These are phyloP conservation scores for Illadopsis cleaveri DNA, from an alignment of 2,113 vertebrate species.

Conservation along the genomic window DNA sequence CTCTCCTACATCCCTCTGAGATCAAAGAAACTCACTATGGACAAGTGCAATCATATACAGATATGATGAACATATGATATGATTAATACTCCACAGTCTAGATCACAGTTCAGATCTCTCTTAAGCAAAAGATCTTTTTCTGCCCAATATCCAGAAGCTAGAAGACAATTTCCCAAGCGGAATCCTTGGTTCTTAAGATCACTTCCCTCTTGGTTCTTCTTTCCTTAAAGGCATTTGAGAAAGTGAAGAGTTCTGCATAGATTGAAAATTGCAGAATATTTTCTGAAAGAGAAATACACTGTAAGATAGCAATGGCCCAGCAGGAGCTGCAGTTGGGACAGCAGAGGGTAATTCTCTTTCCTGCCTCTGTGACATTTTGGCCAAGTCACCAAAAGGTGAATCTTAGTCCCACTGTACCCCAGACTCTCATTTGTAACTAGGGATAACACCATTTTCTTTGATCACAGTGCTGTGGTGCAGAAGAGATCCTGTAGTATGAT, in stretches of 20 bases:
- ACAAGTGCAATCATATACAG: background rate
- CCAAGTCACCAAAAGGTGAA: background rate
- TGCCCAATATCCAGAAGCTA: background rate
- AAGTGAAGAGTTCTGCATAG: background rate
- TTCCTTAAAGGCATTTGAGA: background rate
- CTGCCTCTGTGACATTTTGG: background rate
- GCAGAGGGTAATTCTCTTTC: background rate
- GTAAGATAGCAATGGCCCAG: background rate
- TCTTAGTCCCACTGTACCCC: background rate
- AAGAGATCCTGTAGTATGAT: background rate
- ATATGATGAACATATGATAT: background rate
- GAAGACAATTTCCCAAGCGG: background rate
- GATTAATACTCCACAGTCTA: background rate
- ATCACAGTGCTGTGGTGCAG: background rate
- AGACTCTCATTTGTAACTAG: background rate
- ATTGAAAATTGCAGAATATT: background rate
- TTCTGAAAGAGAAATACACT: background rate
- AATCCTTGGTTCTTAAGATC: background rate
- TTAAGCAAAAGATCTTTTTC: background rate
- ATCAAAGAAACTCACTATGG: background rate
- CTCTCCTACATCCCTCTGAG: background rate
- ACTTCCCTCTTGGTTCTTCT: background rate
- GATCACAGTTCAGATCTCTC: background rate
- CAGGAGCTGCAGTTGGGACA: background rate
- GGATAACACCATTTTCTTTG: background rate